Evolutionary conservation across 2,113 vertebrate species (phyloP), one percentile per base, ranked within the genome.

Genomic region (Propithecus coquereli): DNA sequence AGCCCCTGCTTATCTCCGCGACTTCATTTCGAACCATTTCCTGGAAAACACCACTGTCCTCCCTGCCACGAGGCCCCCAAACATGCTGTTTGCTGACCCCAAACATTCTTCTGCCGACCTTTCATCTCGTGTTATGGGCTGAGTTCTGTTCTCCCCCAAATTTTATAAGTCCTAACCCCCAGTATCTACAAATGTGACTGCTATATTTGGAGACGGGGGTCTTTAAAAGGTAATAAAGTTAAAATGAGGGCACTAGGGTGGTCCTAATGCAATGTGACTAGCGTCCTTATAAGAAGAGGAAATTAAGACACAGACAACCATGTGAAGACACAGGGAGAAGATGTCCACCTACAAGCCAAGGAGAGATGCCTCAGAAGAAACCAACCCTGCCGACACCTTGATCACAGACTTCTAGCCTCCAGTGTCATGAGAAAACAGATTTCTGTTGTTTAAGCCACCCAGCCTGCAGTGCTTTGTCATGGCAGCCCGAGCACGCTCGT

Each of bases 31-130:
- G 8, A 87, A 59, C 17, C n/a, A 16, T 5, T 8, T 65, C 70
- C 79, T 66, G 4, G 14, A 76, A 54, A 54, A 40, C 18, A 40
- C 8, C 57, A 17, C 37, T 0, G 37, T 70, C 37, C 0, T 14
- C 52, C 23, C 66, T 14, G 61, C 50, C 25, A 8, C 0, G 22
- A 68, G 63, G 32, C 13, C 47, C 17, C 71, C 22, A 1, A 10
- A 6, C 18, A 1, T 0, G 5, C 63, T 79, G 17, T 2, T 14
- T 32, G 20, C 2, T 1, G 4, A 65, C 54, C 68, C 8, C 0
- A 0, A 18, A 20, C n/a, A 86, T 2, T 66, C 68, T 43, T 27
- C 76, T 10, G 5, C 2, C 25, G 11, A 4, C 40, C 11, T 10
- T 40, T 47, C 27, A 43, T 34, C 34, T 80, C n/a, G 59, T 37